Evolutionary conservation across 2,797 vertebrate genomes (phyloP), one percentile per base, ranked within the genome.

Genomic region (Hippopotamyrus pictus): DNA sequence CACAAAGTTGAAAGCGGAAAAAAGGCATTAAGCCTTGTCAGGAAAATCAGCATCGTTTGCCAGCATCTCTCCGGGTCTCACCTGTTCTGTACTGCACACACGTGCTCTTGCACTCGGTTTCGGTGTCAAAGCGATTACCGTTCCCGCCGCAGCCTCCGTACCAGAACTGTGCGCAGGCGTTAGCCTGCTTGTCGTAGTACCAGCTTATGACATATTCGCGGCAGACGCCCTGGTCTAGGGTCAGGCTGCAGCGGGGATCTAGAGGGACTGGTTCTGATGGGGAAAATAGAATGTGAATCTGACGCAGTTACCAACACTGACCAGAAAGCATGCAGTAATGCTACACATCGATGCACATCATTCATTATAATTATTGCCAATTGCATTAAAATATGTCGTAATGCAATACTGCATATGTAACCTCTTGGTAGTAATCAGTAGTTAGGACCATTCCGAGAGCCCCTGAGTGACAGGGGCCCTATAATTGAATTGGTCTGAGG

Each of bases 81-180:
- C 96, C 95, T 96, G 87, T 93, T 91, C 90, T 92, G 88, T 90
- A 91, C 90, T 92, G 50, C 76, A 97, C 95, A 90, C 97, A 98
- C 46, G 93, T 92, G 84, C 94, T 95, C 94, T 95, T 97, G 90
- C 97, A 97, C 89, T 97, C 95, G 9, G 94, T 94, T 91, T 98
- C 96, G 54, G 93, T 96, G 59, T 97, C 94, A 89, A 95, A 97
- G 76, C 97, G 96, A 93, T 98, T 98, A 19, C 93, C 93, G 51
- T 98, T 98, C 91, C 97, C 97, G 12, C 94, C 90, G 0, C 97
- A 98, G 93, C 97, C 96, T 91, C 97, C 96, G 0, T 96, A 97
- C 97, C 97, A 98, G 94, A 98, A 98, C 94, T 97, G 97, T 91
- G 96, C 97, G 89, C 96, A 98, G 53, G 97, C 93, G 29, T 99